Evolutionary conservation across 2,797 vertebrate genomes (phyloP).

Genomic region (Lemur catta): DNA sequence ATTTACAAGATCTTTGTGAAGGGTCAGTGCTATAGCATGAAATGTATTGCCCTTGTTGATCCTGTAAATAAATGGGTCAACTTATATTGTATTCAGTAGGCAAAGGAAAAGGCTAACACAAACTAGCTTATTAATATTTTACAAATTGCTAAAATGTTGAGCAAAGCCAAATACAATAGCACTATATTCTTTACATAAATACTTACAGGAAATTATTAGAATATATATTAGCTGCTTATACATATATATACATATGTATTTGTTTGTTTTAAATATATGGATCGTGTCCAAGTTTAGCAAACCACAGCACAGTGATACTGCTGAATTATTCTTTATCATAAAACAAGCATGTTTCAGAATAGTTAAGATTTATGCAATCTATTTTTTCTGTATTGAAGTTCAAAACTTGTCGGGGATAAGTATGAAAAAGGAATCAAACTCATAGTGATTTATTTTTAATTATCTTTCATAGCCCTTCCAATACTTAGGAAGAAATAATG

Average conservation of each 20-base stretch:
- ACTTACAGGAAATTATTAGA: constrained; percentile 41
- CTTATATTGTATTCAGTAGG: constrained; percentile 62
- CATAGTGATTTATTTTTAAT: constrained; percentile 17
- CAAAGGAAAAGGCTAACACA: constrained; percentile 39
- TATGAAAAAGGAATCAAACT: constrained; percentile 16
- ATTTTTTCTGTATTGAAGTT: neutral
- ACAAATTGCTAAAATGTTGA: constrained; percentile 13
- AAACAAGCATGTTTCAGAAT: neutral
- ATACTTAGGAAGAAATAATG: neutral
- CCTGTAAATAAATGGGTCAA: constrained; percentile 75
- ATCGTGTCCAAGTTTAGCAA: neutral
- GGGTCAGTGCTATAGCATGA: constrained; percentile 78
- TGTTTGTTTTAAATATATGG: neutral
- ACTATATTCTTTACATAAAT: neutral
- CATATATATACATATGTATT: neutral
- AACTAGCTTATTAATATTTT: constrained; percentile 34
- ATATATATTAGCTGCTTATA: neutral
- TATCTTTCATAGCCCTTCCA: constrained; percentile 2
- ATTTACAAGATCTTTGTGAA: constrained; percentile 77
- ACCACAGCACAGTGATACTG: neutral
- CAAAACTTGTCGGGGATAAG: neutral
- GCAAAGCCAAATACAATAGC: neutral
- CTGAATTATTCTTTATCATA: neutral
- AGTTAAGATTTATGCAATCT: neutral
- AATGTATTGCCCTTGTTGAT: constrained; percentile 79